These are phyloP conservation scores for Propithecus deckenii DNA, from an alignment of 2,797 vertebrate genomes.

Conservation along the genomic window DNA sequence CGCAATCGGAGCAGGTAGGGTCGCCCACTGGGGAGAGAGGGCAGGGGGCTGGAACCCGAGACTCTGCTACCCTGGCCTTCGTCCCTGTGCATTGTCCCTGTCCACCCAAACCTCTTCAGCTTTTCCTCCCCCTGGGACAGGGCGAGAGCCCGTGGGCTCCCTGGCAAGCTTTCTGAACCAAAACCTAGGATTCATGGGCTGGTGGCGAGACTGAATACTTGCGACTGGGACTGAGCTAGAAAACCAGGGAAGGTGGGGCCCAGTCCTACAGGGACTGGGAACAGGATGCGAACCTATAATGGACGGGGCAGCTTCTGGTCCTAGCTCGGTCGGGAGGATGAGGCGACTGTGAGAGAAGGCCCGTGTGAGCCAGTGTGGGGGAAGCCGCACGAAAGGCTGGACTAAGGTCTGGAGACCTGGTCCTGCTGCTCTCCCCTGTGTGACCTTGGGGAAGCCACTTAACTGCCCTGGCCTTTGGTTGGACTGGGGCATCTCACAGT, in stretches of 20 bases:
- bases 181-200: background rate
- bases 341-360: background rate
- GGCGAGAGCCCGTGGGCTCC: background rate
- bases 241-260: background rate
- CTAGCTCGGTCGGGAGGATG: background rate
- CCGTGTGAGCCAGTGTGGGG: accelerated
- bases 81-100: background rate
- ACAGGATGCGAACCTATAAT: background rate
- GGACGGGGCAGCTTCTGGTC: background rate
- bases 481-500: background rate
- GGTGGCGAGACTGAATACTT: background rate
- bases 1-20: conserved; percentile 90
- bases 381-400: background rate
- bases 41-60: background rate
- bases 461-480: background rate
- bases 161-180: background rate
- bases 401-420: background rate
- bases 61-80: background rate
- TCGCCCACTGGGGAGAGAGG: conserved; percentile 55
- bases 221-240: background rate
- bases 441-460: background rate
- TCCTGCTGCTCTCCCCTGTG: background rate
- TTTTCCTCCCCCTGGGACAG: background rate
- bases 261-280: too few relatives aligned
- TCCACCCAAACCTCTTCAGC: background rate